Base-by-base conservation (phyloP, 1,140 invertebrate genomes). In the Hetaerina americana region DNA sequence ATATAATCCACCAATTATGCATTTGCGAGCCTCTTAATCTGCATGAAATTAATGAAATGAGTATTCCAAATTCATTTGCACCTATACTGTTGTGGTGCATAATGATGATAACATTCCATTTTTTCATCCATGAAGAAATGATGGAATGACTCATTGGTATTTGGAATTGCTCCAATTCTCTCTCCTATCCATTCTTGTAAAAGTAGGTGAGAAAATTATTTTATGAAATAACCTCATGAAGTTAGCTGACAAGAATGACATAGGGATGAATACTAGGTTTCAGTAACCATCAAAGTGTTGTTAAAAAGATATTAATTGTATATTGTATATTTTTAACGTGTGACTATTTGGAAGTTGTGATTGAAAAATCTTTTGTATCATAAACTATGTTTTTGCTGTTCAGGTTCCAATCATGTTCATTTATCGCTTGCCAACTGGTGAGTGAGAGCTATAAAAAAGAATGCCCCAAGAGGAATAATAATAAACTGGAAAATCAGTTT, bases 281-380 rank as follows among this genome's bases (percentile, higher is more conserved):
- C 40, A 57, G 40, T 57, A n/a, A 57, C 40, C 40, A 57, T 57
- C 40, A 57, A 57, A 57, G 40, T 57, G 40, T 57, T 57, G 40
- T 57, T 57, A n/a, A 57, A 57, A 57, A 57, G 40, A 57, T 57
- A 57, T 57, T 57, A 57, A 57, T 57, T 57, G 40, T 57, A 57
- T 10, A 57, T 57, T 57, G 40, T 57, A 57, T 57, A 57, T 57
- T 57, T 57, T 57, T 57, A 57, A 57, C 40, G 40, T 57, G 40
- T 57, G 40, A 57, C 40, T 57, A 57, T 57, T 57, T 57, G 40
- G 40, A 57, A 57, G 40, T 57, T 57, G 40, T 57, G 40, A 57
- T 57, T 57, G 40, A 57, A 57, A 57, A 57, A 57, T 57, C 40
- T 57, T 57, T 57, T 57, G 40, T 57, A 57, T 57, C 40, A 57